A percentile compares a stretch with the other conserved stretches of the same genome.
These are phyloP conservation scores for Microctenopoma lineatum DNA, from an alignment of 2,797 vertebrate species.

Conservation along the genomic window DNA sequence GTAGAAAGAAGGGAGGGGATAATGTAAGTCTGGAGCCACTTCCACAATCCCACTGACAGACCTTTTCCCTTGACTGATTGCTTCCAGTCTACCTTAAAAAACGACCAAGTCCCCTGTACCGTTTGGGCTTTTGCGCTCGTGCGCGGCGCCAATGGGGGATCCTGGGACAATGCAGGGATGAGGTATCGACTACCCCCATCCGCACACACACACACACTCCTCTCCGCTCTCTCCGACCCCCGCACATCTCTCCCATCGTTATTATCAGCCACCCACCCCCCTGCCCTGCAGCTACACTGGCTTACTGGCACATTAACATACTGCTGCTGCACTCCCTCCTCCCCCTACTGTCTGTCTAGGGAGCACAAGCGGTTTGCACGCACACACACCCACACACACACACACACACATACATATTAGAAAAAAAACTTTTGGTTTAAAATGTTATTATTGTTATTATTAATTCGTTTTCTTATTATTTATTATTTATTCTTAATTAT, in stretches of 20 bases:
- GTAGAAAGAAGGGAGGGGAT: conserved; percentile 34
- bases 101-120: conserved; percentile 40
- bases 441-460: no score
- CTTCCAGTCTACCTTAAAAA: conserved; percentile 79
- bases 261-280: conserved; percentile 59
- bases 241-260: conserved; percentile 61
- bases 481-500: no score
- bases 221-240: not conserved
- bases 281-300: conserved; percentile 79
- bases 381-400: conserved; percentile 43
- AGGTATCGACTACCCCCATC: conserved; percentile 68
- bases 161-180: conserved; percentile 79
- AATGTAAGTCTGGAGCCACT: conserved; percentile 46
- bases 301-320: conserved; percentile 80
- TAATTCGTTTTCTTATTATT: no score
- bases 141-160: conserved; percentile 82
- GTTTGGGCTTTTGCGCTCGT: conserved; percentile 64
- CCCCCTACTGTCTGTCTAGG: conserved; percentile 61
- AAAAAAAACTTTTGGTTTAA: not conserved
- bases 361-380: conserved; percentile 57
- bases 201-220: conserved; percentile 34
- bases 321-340: conserved; percentile 69
- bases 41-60: conserved; percentile 56
- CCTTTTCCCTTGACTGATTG: conserved; percentile 69
- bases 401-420: conserved; percentile 14